phyloP scores from a whole-genome alignment of 1,140 invertebrate species.

The Arctopsyche grandis region DNA sequence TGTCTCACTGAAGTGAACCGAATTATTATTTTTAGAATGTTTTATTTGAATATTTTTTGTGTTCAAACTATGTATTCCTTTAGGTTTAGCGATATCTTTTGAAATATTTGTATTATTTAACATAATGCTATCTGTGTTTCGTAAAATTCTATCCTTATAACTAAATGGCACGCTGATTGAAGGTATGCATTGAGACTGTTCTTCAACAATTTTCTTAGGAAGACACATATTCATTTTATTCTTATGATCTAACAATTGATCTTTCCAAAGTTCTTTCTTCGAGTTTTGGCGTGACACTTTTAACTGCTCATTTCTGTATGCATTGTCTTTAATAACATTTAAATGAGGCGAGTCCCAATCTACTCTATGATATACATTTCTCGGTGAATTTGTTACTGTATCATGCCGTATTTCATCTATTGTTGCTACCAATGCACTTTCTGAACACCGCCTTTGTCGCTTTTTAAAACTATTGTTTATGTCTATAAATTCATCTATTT shows the following conservation, averaged over 20 bases:
- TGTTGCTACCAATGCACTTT: conserved; percentile 71
- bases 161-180: neutral
- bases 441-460: conserved; percentile 64
- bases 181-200: neutral
- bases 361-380: conserved; percentile 68
- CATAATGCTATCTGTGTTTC: neutral
- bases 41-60: too few species aligned
- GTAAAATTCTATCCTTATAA: neutral
- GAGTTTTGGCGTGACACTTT: conserved; percentile 54
- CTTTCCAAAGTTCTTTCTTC: conserved; percentile 64
- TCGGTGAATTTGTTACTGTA: conserved; percentile 68
- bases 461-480: conserved; percentile 57
- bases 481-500: conserved; percentile 67
- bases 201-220: neutral
- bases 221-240: neutral
- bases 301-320: conserved; percentile 4
- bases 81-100: neutral
- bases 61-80: neutral
- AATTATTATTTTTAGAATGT: conserved; percentile 10
- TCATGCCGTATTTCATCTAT: conserved; percentile 73
- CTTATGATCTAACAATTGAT: conserved; percentile 57
- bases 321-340: conserved; percentile 25
- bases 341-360: conserved; percentile 67
- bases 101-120: neutral
- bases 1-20: neutral